Evolutionary conservation across 2,888 invertebrate genomes (phyloP), one percentile per base, ranked within the genome.

Genomic region (Synergus umbraculus): DNA sequence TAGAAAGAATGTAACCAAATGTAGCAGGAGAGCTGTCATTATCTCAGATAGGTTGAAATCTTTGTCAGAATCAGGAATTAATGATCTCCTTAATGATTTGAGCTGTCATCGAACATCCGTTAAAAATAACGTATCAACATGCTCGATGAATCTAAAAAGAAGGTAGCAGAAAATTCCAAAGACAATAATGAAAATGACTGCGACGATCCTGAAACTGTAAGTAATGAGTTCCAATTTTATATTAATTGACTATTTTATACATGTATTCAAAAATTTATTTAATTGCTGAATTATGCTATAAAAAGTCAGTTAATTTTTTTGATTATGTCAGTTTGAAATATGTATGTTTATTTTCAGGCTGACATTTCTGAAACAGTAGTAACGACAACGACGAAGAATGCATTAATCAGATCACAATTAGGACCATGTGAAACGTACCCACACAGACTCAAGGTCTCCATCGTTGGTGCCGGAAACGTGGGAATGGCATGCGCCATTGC

Each of bases 401-500:
- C 90, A 77, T 81, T 91, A 84, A 89, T 90, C 86, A 88, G 87
- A 69, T 89, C 87, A 15, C 88, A 88, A 69, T 81, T 88, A 66
- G 88, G 86, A 54, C 87, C 86, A 4, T 88, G 87, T 79, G 89
- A 89, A 49, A 83, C 79, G 64, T 87, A 88, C 85, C 88, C 90
- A 41, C 89, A 90, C 80, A 85, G 87, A 64, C 83, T 89, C 63
- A 90, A 90, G 83, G 87, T 91, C 78, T 89, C 89, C 79, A 87
- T 91, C 78, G 82, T 90, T 54, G 90, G 90, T 43, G 82, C 85
- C 69, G 94, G 94, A 60, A 92, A 92, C 83, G 93, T 94, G 76
- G 94, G 94, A 81, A 94, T 94, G 93, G 93, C 94, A 46, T 93
- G 93, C 84, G 93, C 93, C 69, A 93, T 93, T 87, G 92, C 93